Percentiles rank a stretch among this genome's conserved stretches.
phyloP scores from a whole-genome alignment of 2,113 vertebrate genomes.

The Paradoxurus hermaphroditus region DNA sequence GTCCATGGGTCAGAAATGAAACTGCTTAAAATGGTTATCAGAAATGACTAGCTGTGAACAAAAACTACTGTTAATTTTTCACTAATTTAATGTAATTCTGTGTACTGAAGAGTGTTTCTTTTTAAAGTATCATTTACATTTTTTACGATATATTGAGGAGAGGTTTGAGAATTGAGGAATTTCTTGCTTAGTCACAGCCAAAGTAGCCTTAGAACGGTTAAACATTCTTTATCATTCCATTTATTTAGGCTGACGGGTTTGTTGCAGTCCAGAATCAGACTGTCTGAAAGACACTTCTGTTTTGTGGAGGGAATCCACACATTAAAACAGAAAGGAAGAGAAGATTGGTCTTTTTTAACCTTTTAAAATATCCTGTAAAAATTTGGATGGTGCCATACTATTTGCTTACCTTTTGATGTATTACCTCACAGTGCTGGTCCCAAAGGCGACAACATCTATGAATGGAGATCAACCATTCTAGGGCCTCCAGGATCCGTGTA shows the following conservation, averaged over 20 bases:
- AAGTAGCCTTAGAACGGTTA: background rate
- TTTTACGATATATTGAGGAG: background rate
- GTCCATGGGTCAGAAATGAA: background rate
- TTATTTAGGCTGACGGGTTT: background rate
- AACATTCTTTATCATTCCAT: background rate
- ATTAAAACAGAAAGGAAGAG: background rate
- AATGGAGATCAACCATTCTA: conserved; percentile 97
- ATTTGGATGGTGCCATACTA: background rate
- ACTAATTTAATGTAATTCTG: background rate
- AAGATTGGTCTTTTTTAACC: background rate
- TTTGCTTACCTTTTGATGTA: background rate
- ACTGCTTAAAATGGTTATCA: background rate
- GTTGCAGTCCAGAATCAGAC: background rate
- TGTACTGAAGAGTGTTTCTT: background rate
- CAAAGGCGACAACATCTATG: conserved; percentile 97
- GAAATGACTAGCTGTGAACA: background rate
- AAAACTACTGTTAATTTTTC: background rate
- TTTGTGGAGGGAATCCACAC: background rate
- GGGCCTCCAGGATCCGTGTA: conserved; percentile 96
- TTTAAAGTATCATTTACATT: background rate
- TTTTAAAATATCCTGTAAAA: background rate
- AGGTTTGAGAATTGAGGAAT: background rate
- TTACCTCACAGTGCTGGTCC: conserved; percentile 89
- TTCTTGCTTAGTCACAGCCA: background rate
- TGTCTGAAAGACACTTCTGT: background rate